Evolutionary conservation across 2,888 invertebrate genomes (phyloP).

Genomic region (Chalcis sispes): DNA sequence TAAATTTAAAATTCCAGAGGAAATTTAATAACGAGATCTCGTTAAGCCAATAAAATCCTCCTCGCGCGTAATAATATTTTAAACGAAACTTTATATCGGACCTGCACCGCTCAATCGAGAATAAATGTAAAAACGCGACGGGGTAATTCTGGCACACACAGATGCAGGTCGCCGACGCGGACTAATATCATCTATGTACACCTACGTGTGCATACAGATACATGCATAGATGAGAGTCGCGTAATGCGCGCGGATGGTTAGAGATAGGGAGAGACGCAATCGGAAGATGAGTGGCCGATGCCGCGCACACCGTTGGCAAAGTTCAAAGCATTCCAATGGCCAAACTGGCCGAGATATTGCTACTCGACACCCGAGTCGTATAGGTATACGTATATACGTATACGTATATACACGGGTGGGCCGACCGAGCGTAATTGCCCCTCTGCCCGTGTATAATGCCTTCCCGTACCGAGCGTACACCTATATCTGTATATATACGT

Average conservation of each 20-base stretch:
- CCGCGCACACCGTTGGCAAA: slow-evolving; percentile 6
- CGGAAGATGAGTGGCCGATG: background rate
- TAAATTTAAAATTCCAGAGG: background rate
- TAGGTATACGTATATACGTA: background rate
- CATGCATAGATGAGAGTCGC: background rate
- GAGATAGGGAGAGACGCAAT: background rate
- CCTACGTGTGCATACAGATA: background rate
- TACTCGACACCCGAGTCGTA: slow-evolving; percentile 68
- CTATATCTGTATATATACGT: background rate
- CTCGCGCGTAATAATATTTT: slow-evolving; percentile 9
- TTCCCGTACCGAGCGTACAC: too few relatives aligned
- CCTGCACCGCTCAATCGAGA: too few relatives aligned
- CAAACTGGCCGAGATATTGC: slow-evolving; percentile 72
- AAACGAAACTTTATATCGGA: background rate
- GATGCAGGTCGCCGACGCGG: too few relatives aligned
- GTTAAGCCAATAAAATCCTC: slow-evolving; percentile 26
- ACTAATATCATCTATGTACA: too few relatives aligned
- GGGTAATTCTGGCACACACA: background rate
- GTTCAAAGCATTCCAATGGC: slow-evolving; percentile 73
- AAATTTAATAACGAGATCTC: background rate
- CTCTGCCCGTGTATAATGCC: background rate
- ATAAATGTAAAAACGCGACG: too few relatives aligned
- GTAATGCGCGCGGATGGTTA: background rate
- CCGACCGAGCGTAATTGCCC: too few relatives aligned
- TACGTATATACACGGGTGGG: background rate